A percentile compares a stretch with the other conserved stretches of the same genome.
Conservation (phyloP, 2,113 vertebrate genomes). For the Xerus inauris region DNA sequence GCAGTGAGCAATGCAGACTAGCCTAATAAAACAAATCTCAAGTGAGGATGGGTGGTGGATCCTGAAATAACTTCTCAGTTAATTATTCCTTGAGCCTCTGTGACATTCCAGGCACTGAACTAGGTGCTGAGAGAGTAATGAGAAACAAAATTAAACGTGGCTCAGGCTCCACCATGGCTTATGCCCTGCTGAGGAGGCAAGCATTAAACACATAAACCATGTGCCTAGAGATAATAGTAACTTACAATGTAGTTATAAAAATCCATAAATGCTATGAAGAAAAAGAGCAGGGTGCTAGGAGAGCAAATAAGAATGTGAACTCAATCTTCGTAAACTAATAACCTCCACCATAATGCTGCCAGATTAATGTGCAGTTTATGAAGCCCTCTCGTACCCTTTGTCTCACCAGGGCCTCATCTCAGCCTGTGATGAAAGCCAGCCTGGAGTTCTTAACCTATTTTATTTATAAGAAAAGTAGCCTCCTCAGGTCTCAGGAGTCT, state of each 20-base stretch:
- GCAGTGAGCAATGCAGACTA: not conserved
- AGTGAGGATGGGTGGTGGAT: not conserved
- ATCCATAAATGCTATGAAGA: not conserved
- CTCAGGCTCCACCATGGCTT: not conserved
- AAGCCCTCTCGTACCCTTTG: not conserved
- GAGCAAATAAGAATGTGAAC: not conserved
- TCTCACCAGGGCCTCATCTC: not conserved
- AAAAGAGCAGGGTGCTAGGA: not conserved
- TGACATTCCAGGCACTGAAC: not conserved
- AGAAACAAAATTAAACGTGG: not conserved
- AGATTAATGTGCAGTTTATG: not conserved
- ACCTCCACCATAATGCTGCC: not conserved
- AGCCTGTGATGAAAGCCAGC: not conserved
- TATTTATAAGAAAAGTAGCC: not conserved
- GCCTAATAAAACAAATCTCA: not conserved
- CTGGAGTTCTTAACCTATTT: not conserved
- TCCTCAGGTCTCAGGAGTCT: not conserved
- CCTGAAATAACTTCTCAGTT: not conserved
- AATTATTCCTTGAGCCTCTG: not conserved
- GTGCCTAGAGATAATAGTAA: not conserved
- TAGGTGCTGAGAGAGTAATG: not conserved
- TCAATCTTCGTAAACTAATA: not conserved
- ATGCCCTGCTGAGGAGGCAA: not conserved
- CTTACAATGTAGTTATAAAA: not conserved
- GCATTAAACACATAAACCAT: not conserved